These are phyloP conservation scores for Smittia aterrima DNA, from an alignment of 2,888 invertebrate species.

Conservation along the genomic window DNA sequence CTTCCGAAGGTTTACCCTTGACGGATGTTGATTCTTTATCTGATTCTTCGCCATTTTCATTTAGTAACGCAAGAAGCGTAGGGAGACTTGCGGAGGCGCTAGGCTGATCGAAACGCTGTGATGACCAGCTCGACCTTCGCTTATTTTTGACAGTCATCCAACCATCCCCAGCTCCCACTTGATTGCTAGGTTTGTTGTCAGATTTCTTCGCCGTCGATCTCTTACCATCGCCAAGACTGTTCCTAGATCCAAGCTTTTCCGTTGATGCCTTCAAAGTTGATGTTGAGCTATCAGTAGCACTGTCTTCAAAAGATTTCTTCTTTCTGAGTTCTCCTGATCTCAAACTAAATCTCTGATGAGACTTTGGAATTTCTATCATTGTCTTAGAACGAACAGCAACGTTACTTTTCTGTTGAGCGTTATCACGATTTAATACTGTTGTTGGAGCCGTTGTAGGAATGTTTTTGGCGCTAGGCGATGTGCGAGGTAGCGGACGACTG, in stretches of 20 bases:
- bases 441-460: constrained; percentile 15
- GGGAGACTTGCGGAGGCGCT: constrained; percentile 81
- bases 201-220: constrained; percentile 46
- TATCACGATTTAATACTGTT: constrained; percentile 5
- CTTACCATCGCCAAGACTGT: constrained; percentile 46
- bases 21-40: constrained; percentile 50
- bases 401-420: not conserved
- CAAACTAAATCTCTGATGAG: not conserved
- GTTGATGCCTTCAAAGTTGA: constrained; percentile 53
- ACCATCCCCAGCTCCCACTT: constrained; percentile 60
- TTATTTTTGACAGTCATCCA: constrained; percentile 83
- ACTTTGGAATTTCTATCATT: constrained; percentile 50
- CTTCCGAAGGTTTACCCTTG: constrained; percentile 41
- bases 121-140: constrained; percentile 65
- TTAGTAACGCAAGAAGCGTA: constrained; percentile 59
- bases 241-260: constrained; percentile 50
- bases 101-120: constrained; percentile 76
- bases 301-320: constrained; percentile 8
- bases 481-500: not conserved
- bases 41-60: constrained; percentile 47
- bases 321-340: not conserved
- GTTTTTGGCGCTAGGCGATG: not conserved
- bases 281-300: constrained; percentile 51
- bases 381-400: constrained; percentile 51
- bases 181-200: constrained; percentile 51